Evolutionary conservation across 2,113 vertebrate genomes (phyloP).

Genomic region (Python bivittatus): DNA sequence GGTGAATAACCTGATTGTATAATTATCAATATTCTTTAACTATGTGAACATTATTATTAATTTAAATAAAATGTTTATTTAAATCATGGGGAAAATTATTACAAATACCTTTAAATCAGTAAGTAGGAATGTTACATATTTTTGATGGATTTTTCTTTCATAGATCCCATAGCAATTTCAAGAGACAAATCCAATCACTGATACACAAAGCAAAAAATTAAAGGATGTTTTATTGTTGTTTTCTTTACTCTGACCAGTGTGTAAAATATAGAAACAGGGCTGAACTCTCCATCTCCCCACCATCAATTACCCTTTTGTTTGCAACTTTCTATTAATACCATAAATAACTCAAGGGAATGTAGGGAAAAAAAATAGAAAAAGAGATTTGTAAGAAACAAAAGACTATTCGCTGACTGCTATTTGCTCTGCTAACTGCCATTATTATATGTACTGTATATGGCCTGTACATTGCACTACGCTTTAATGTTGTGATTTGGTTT

Average conservation of each 20-base stretch:
- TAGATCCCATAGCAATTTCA: neutral
- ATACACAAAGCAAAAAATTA: neutral
- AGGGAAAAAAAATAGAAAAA: too few relatives aligned
- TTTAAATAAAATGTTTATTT: constrained; percentile 6
- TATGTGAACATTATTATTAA: neutral
- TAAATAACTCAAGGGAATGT: neutral
- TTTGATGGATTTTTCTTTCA: neutral
- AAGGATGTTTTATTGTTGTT: neutral
- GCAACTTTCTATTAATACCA: neutral
- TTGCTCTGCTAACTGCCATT: neutral
- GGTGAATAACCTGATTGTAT: neutral
- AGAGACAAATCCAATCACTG: neutral
- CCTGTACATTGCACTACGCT: neutral
- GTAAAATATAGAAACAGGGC: neutral
- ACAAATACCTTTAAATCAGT: neutral
- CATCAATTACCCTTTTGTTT: too few relatives aligned
- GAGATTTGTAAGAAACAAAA: too few relatives aligned
- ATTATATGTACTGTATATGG: neutral
- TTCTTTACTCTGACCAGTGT: neutral
- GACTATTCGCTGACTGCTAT: too few relatives aligned
- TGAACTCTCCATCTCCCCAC: neutral
- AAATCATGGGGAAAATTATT: neutral
- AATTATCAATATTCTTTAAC: neutral
- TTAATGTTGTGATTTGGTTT: neutral
- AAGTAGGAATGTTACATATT: neutral